phyloP scores from a whole-genome alignment of 2,113 vertebrate species.

The Thomomys bottae region DNA sequence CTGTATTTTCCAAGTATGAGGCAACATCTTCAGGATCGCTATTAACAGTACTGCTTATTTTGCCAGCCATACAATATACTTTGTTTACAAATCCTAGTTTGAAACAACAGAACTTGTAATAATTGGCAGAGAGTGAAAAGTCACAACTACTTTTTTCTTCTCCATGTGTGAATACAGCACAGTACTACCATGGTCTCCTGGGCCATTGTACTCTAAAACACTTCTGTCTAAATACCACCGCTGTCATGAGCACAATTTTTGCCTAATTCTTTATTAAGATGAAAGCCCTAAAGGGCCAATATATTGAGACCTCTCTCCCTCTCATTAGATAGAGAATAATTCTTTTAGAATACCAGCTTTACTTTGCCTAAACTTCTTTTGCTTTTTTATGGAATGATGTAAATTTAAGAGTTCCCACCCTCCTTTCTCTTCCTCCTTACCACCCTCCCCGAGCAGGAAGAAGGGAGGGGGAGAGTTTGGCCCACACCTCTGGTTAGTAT shows the following conservation, averaged over 20 bases:
- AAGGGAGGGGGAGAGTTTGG: neutral
- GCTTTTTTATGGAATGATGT: conserved; percentile 50
- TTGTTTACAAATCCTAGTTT: neutral
- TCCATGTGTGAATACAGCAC: neutral
- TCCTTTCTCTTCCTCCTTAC: neutral
- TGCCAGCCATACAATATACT: neutral
- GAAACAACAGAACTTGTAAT: neutral
- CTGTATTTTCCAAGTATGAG: neutral
- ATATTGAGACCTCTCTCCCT: conserved; percentile 18
- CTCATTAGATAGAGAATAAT: conserved; percentile 32
- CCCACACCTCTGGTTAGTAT: conserved; percentile 79
- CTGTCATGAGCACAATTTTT: conserved; percentile 78
- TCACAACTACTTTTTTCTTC: neutral
- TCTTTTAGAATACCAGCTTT: conserved; percentile 54
- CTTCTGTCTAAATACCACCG: conserved; percentile 84
- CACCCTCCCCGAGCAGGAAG: neutral
- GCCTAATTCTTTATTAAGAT: conserved; percentile 78
- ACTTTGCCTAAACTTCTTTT: conserved; percentile 73
- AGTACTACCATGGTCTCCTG: neutral
- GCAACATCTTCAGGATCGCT: neutral
- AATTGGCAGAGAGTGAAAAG: neutral
- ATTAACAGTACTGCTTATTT: neutral
- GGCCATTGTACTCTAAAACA: conserved; percentile 64
- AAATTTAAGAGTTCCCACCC: conserved; percentile 27
- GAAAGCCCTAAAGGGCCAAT: conserved; percentile 72